Conservation (phyloP, 2,888 invertebrate genomes). For the Aporophyla lueneburgensis region DNA sequence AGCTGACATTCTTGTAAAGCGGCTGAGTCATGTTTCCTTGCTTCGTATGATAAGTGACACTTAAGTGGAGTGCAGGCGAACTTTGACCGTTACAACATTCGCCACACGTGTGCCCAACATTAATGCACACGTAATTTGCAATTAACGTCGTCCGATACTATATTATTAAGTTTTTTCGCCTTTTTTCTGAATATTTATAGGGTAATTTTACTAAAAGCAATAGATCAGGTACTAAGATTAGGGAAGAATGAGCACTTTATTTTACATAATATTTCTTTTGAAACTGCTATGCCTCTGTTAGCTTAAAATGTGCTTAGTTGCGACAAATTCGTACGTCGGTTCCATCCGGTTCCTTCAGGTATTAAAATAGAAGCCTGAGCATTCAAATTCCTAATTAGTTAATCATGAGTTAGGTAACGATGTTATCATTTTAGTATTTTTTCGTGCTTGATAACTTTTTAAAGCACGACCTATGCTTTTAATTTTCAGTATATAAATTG, state of each 20-base stretch:
- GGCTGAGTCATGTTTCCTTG: constrained; percentile 55
- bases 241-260: constrained; percentile 71
- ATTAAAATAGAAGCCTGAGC: constrained; percentile 5
- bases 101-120: constrained; percentile 60
- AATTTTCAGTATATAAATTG: background rate
- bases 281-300: constrained; percentile 20
- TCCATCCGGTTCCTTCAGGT: constrained; percentile 11
- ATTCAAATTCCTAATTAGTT: background rate
- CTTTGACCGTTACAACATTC: constrained; percentile 72
- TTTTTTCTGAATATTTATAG: constrained; percentile 88
- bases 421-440: constrained; percentile 6
- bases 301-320: constrained; percentile 16
- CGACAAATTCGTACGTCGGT: constrained; percentile 21
- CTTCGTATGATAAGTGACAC: constrained; percentile 52
- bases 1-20: constrained; percentile 37
- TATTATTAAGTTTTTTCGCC: constrained; percentile 85
- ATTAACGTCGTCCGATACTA: constrained; percentile 83
- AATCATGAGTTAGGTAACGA: background rate
- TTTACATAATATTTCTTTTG: constrained; percentile 66
- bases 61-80: constrained; percentile 65
- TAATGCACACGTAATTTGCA: constrained; percentile 84
- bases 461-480: background rate
- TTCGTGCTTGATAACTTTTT: background rate
- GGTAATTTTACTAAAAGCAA: constrained; percentile 90
- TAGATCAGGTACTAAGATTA: constrained; percentile 78